phyloP scores from a whole-genome alignment of 2,797 vertebrate species.

The Cyprinella venusta region DNA sequence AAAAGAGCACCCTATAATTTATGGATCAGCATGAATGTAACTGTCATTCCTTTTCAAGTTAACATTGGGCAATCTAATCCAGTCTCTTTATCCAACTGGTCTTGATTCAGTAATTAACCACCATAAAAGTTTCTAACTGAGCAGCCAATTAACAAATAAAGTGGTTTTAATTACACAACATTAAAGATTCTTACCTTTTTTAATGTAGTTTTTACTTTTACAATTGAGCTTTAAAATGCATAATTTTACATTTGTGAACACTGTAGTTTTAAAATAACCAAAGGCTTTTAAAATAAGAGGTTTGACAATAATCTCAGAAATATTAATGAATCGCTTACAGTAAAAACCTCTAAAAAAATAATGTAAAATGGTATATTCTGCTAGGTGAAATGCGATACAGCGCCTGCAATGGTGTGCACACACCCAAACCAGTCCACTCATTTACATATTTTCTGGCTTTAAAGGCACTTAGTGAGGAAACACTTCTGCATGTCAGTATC shows the following conservation, averaged over 20 bases:
- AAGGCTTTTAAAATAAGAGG: background rate
- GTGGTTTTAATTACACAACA: background rate
- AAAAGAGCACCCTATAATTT: conserved; percentile 65
- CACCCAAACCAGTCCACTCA: conserved; percentile 34
- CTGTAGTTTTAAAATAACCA: background rate
- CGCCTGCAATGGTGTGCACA: background rate
- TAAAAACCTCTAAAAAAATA: background rate
- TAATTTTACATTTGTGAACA: background rate
- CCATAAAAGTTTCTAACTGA: background rate
- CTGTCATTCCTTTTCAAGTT: conserved; percentile 55
- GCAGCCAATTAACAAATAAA: background rate
- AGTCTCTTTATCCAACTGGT: conserved; percentile 28
- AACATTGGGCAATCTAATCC: conserved; percentile 53
- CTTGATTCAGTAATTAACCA: conserved; percentile 22
- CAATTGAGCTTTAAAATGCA: background rate
- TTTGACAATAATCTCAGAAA: background rate
- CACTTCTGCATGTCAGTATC: conserved; percentile 37
- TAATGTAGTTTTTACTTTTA: background rate
- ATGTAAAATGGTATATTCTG: background rate
- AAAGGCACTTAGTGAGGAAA: conserved; percentile 33
- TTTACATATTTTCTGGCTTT: conserved; percentile 29
- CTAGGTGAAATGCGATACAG: background rate
- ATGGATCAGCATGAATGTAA: conserved; percentile 63
- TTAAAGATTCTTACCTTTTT: background rate
- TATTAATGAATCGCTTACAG: background rate